Evolutionary conservation across 1,140 invertebrate species (phyloP).

Genomic region (Pseudobourletiella spinata): DNA sequence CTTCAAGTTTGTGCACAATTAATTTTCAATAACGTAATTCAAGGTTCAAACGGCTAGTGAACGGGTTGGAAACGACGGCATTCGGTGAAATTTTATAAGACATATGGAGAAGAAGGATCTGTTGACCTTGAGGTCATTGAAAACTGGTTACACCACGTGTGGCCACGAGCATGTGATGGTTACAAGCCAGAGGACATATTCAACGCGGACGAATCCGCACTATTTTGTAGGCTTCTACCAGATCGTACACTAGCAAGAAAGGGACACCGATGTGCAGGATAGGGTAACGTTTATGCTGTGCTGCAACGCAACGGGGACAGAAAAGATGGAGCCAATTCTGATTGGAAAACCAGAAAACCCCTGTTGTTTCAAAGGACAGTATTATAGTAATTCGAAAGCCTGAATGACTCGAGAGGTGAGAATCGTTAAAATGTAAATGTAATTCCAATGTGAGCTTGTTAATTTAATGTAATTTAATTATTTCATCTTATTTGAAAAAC

Average conservation of each 20-base stretch:
- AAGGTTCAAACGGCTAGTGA: conserved; percentile 42
- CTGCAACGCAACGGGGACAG: conserved; percentile 42
- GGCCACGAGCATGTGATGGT: not conserved
- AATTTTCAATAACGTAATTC: too few species aligned
- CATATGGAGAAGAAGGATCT: conserved; percentile 38
- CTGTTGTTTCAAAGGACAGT: conserved; percentile 44
- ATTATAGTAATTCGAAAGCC: conserved; percentile 43
- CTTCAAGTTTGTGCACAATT: too few species aligned
- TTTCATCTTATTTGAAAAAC: too few species aligned
- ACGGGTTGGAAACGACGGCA: conserved; percentile 39
- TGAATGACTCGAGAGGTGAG: conserved; percentile 45
- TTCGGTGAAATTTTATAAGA: conserved; percentile 37
- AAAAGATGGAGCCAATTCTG: conserved; percentile 43
- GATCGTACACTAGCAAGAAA: conserved; percentile 34
- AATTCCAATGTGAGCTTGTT: conserved; percentile 13
- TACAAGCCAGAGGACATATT: conserved; percentile 36
- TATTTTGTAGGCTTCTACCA: conserved; percentile 37
- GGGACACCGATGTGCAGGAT: conserved; percentile 36
- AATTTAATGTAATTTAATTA: too few species aligned
- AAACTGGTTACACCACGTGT: conserved; percentile 1
- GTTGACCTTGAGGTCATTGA: conserved; percentile 34
- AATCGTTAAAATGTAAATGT: not conserved
- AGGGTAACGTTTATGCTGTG: conserved; percentile 43
- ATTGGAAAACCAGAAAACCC: conserved; percentile 45
- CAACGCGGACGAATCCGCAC: conserved; percentile 39